phyloP scores from a whole-genome alignment of 2,888 invertebrate species.

The Philopedon plagiatum region DNA sequence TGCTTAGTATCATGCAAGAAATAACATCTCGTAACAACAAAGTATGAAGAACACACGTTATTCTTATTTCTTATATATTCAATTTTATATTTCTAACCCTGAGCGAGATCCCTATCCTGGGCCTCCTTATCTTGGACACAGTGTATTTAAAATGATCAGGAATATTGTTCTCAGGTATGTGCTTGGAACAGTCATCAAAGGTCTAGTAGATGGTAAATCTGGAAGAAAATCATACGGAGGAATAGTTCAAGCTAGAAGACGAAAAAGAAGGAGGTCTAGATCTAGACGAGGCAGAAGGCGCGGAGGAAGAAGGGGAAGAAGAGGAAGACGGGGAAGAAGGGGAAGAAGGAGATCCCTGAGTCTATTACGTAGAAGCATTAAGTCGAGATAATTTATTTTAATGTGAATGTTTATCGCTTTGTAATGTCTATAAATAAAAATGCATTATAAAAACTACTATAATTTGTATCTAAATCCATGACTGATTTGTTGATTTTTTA shows the following conservation, averaged over 20 bases:
- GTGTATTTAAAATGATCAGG: too few relatives aligned
- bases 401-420: neutral
- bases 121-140: too few relatives aligned
- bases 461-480: too few relatives aligned
- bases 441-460: too few relatives aligned
- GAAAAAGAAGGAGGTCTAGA: conserved; percentile 3
- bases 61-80: too few relatives aligned
- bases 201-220: conserved; percentile 14
- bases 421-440: neutral
- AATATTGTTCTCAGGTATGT: conserved; percentile 41
- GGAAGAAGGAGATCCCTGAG: neutral
- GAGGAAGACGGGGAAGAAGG: conserved; percentile 20
- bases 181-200: conserved; percentile 47
- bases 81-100: too few relatives aligned
- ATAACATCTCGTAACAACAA: too few relatives aligned
- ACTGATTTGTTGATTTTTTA: too few relatives aligned
- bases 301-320: conserved; percentile 20
- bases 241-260: conserved; percentile 18
- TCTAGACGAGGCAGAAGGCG: conserved; percentile 17
- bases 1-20: too few relatives aligned
- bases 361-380: neutral
- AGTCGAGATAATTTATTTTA: neutral
- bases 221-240: neutral
- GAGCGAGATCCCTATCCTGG: too few relatives aligned
- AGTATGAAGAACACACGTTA: too few relatives aligned